Percentiles rank a stretch among this genome's conserved stretches.
These are phyloP conservation scores for Nothura maculosa DNA, from an alignment of 2,797 vertebrate species.

Conservation along the genomic window DNA sequence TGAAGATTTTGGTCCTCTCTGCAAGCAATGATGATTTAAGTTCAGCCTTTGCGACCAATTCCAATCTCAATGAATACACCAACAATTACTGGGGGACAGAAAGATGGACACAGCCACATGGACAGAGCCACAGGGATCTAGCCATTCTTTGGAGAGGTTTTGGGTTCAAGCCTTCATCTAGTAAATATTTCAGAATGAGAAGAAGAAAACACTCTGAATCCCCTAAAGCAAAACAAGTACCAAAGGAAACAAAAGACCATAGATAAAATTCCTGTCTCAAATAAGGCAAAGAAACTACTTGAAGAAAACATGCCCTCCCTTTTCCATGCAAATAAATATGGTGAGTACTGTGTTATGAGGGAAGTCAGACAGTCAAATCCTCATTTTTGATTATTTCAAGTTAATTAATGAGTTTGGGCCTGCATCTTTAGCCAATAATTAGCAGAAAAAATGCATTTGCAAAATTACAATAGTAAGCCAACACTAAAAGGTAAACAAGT, in stretches of 20 bases:
- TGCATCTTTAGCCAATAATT: background rate
- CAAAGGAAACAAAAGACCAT: background rate
- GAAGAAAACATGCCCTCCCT: background rate
- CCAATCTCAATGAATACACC: background rate
- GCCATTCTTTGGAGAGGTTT: background rate
- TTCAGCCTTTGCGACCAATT: background rate
- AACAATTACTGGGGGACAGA: background rate
- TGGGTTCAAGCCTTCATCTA: slow-evolving; percentile 34
- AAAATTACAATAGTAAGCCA: background rate
- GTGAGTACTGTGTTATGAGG: background rate
- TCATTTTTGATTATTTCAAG: background rate
- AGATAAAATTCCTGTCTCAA: background rate
- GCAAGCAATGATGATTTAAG: background rate
- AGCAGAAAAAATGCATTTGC: background rate
- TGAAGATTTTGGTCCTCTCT: background rate
- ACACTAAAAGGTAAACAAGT: background rate
- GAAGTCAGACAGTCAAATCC: background rate
- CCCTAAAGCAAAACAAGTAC: background rate
- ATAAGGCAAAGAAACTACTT: background rate
- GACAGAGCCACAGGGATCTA: background rate
- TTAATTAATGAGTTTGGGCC: too few relatives aligned
- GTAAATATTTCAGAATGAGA: slow-evolving; percentile 20
- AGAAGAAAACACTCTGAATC: slow-evolving; percentile 27
- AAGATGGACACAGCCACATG: background rate
- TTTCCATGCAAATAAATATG: background rate